phyloP scores from a whole-genome alignment of 1,140 invertebrate species.

The Drosophila auraria region DNA sequence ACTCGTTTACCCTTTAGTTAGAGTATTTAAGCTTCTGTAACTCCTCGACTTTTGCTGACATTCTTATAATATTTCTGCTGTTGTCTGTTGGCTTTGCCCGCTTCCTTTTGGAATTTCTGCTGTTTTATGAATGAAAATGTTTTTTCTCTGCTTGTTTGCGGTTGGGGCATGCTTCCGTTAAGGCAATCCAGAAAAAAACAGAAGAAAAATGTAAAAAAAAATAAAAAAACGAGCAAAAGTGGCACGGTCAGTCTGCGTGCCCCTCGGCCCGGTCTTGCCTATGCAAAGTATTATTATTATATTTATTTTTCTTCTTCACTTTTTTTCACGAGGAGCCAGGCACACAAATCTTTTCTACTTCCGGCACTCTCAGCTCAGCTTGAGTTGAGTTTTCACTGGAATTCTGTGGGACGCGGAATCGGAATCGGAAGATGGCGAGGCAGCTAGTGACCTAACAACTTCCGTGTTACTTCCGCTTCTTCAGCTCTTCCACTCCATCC shows the following conservation, averaged over 20 bases:
- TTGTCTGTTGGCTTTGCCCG: constrained; percentile 62
- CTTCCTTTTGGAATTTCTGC: constrained; percentile 82
- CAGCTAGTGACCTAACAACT: constrained; percentile 72
- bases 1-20: background rate
- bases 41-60: background rate
- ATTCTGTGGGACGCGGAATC: constrained; percentile 40
- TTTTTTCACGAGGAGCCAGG: constrained; percentile 25
- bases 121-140: constrained; percentile 80
- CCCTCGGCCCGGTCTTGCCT: constrained; percentile 30
- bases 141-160: constrained; percentile 53
- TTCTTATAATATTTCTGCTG: constrained; percentile 51
- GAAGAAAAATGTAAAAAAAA: constrained; percentile 3
- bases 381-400: constrained; percentile 68
- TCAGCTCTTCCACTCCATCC: constrained; percentile 3
- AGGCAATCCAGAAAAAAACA: constrained; percentile 50
- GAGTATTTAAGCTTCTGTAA: constrained; percentile 10
- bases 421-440: constrained; percentile 35
- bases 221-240: constrained; percentile 68
- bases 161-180: constrained; percentile 79
- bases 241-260: constrained; percentile 63
- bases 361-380: constrained; percentile 45
- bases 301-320: constrained; percentile 17
- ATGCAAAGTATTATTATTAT: constrained; percentile 70
- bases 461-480: constrained; percentile 77
- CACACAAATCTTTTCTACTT: constrained; percentile 59